Evolutionary conservation across 2,888 invertebrate species (phyloP), one percentile per base, ranked within the genome.

Genomic region (Apocheima hispidaria): DNA sequence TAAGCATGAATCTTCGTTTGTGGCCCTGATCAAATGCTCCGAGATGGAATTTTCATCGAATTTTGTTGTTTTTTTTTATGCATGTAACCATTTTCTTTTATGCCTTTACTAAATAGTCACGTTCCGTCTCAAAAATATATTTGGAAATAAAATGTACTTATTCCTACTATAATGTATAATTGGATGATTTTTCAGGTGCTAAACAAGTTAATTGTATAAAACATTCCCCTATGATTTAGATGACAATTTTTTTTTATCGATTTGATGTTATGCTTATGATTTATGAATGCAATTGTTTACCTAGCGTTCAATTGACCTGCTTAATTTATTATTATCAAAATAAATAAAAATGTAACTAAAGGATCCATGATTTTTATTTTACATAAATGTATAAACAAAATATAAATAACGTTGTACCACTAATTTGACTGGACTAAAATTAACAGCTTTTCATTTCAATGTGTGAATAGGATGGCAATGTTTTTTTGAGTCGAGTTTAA

Each of bases 291-390:
- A 77, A 77, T 75, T 74, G 74, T 75, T 82, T 46, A 79, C 82
- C 77, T 83, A 81, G 79, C 81, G 78, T 73, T 75, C 69, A 79
- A 81, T 82, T 74, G 79, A 83, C 77, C 84, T 79, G 88, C 88
- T 88, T 89, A 88, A 88, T 88, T 89, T 88, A 88, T 88, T 89
- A 80, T 86, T 87, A 88, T 88, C 86, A 80, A 87, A 87, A 82
- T 86, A 87, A 87, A 86, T 86, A 81, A 81, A 86, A 82, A 81
- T 83, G 84, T 84, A 84, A 78, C 76, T 81, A 79, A 67, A 65
- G 40, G 41, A 52, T 36, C 28, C 33, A 26, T 14, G 44, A 18
- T 60, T 65, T 70, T 69, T 60, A 64, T 65, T 46, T 18, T 30
- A 30, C 12, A 5, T 30, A 16, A 28, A 28, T 4, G 4, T 23